Percentiles rank a stretch among this genome's conserved stretches.
Conservation (phyloP, 2,797 vertebrate genomes). For the Pseudochirops corinnae region DNA sequence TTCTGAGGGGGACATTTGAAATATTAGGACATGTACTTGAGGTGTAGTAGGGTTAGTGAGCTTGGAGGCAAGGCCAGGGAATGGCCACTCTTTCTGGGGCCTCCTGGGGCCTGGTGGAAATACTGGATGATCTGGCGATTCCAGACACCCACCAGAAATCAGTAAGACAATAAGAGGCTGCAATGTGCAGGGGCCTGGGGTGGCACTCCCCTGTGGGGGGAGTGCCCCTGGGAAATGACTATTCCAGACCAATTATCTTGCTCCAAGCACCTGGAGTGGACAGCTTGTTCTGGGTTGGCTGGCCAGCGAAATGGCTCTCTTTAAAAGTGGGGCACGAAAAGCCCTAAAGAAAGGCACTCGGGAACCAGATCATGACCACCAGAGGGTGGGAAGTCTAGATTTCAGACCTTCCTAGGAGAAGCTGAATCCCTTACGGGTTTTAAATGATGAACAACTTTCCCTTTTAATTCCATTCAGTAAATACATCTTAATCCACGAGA, state of each 20-base stretch:
- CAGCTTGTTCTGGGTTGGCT: neutral
- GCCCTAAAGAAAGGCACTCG: neutral
- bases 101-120: neutral
- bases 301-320: neutral
- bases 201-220: accelerated
- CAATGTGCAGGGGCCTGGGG: neutral
- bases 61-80: neutral
- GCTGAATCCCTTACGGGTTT: neutral
- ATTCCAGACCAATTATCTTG: neutral
- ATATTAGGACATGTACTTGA: neutral
- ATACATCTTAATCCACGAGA: neutral
- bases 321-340: neutral
- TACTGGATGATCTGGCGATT: neutral
- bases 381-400: neutral
- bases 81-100: neutral
- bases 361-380: neutral
- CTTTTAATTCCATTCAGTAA: neutral
- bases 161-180: neutral
- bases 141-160: neutral
- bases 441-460: neutral
- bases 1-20: neutral
- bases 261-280: neutral
- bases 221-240: neutral
- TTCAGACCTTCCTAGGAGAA: no score
- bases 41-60: neutral